phyloP scores from a whole-genome alignment of 2,113 vertebrate species.

The Pangasianodon gigas region DNA sequence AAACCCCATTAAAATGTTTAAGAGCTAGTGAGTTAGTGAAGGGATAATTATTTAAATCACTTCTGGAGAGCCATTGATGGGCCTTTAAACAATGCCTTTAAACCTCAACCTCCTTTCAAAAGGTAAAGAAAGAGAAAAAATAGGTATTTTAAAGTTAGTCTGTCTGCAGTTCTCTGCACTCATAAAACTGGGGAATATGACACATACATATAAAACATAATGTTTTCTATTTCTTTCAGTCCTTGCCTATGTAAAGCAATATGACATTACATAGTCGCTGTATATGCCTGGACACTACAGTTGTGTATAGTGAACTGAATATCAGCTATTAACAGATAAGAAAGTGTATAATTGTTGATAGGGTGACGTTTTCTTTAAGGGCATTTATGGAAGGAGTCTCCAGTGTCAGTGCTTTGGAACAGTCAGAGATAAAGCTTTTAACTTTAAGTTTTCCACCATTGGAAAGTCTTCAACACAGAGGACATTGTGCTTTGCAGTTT shows the following conservation, averaged over 20 bases:
- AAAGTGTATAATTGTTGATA: background rate
- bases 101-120: background rate
- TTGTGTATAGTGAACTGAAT: background rate
- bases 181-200: background rate
- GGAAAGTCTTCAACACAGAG: background rate
- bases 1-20: constrained; percentile 18
- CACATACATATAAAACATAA: background rate
- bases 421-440: background rate
- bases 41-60: constrained; percentile 13
- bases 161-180: background rate
- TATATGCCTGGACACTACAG: background rate
- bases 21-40: constrained; percentile 12
- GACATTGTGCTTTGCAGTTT: background rate
- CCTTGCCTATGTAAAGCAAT: background rate
- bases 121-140: too few species aligned
- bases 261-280: background rate
- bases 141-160: background rate
- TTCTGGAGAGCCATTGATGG: background rate
- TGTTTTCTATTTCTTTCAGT: background rate
- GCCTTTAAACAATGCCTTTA: constrained; percentile 3
- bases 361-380: background rate
- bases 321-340: background rate
- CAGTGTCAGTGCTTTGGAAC: background rate
- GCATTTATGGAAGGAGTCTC: background rate
- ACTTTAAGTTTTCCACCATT: background rate